Base-by-base conservation (phyloP, 2,113 vertebrate species). In the Neomonachus schauinslandi region DNA sequence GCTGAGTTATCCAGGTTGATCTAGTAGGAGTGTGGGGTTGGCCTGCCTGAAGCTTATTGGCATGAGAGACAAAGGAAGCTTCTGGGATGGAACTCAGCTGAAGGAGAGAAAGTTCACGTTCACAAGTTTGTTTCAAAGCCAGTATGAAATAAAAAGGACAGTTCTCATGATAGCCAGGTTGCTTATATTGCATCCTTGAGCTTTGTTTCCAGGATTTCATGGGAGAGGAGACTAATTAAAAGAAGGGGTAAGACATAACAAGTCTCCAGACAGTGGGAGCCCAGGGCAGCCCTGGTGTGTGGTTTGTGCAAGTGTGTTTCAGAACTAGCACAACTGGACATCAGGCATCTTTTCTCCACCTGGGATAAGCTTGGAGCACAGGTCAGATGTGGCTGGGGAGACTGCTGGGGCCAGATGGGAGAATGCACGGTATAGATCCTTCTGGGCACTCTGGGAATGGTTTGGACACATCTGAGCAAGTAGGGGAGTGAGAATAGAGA, bases 351-450 rank as follows among this genome's bases (percentile, higher is more conserved):
- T 69, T 51, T 55, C 51, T 77, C 28, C 14, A 6, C 28, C 31
- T 39, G 61, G 69, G 89, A 19, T n/a, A 49, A 61, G 8, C 77
- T 2, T 12, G 26, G 31, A 67, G 42, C 51, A 21, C 19, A 42
- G 31, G 4, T 9, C 26, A 59, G 26, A 42, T 12, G 3, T 65
- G 39, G 21, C 12, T 39, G 28, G 33, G 61, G 36, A n/a, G 55
- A 46, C 22, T 24, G 5, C 51, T 14, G 53, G 26, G 42, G 28
- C 49, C 24, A 22, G n/a, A 28, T 13, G 13, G 67, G 39, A 33
- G 36, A 77, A 46, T 49, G 15, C 1, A 0, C 3, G 49, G 69
- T 1, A 4, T 1, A 36, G 33, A 80, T 6, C 3, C 31, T 4
- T 22, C 3, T 55, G 12, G 67, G 22, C 24, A 12, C 57, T 31